These are phyloP conservation scores for Batillaria attramentaria DNA, from an alignment of 1,140 invertebrate species.

Conservation along the genomic window DNA sequence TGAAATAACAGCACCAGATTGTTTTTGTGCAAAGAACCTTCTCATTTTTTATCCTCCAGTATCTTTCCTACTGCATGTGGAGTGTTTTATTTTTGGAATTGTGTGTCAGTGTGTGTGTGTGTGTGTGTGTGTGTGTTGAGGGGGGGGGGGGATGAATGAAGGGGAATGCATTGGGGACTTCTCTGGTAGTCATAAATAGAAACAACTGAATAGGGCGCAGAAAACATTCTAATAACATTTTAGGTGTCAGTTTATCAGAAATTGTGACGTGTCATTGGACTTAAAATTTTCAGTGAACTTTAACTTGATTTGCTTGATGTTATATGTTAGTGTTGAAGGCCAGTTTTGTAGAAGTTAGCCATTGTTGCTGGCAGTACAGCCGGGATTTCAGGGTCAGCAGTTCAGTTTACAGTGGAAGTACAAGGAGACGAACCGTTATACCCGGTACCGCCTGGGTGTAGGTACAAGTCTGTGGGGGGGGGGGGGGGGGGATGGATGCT, in stretches of 20 bases:
- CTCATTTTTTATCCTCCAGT: too few species aligned
- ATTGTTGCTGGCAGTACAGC: too few species aligned
- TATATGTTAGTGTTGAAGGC: background rate
- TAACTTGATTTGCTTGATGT: background rate
- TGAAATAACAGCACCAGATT: background rate
- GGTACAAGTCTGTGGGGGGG: background rate
- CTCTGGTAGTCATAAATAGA: background rate
- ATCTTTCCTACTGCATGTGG: background rate
- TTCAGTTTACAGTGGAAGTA: background rate
- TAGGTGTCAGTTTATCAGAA: too few species aligned
- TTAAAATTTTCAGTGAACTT: background rate
- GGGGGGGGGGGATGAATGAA: background rate
- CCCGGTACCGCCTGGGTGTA: background rate
- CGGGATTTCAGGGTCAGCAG: background rate
- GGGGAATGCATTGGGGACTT: background rate
- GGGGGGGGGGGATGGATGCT: background rate
- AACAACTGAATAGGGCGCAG: background rate
- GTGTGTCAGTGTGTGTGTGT: background rate
- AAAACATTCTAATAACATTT: too few species aligned
- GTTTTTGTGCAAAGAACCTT: too few species aligned
- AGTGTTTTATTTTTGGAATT: background rate
- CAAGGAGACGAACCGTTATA: background rate
- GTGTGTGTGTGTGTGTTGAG: background rate
- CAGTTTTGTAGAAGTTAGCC: too few species aligned
- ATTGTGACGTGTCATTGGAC: background rate